A percentile compares a stretch with the other conserved stretches of the same genome.
Conservation (phyloP, 2,888 invertebrate species). For the Drosophila picticornis region DNA sequence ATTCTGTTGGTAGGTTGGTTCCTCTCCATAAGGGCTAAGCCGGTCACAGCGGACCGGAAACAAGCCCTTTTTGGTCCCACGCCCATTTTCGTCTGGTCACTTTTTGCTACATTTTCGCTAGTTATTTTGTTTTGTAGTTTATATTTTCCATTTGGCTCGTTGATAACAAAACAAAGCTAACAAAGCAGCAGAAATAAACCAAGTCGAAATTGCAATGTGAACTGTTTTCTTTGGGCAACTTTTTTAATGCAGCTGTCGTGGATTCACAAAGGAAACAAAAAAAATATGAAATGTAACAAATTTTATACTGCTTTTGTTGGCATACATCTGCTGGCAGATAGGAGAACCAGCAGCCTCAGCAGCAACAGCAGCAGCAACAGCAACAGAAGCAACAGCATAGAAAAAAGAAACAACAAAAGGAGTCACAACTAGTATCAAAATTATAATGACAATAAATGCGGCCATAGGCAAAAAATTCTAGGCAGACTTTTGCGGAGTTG, state of each 20-base stretch:
- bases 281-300: constrained; percentile 37
- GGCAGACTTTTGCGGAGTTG: constrained; percentile 39
- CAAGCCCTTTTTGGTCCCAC: constrained; percentile 53
- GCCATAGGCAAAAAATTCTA: constrained; percentile 37
- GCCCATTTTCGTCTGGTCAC: constrained; percentile 47
- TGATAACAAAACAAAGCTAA: constrained; percentile 75
- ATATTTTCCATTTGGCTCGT: constrained; percentile 38
- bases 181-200: constrained; percentile 65
- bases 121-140: constrained; percentile 47
- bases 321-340: constrained; percentile 73
- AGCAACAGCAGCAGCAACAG: constrained; percentile 27
- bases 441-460: constrained; percentile 80
- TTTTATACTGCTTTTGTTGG: constrained; percentile 72
- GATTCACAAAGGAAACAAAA: constrained; percentile 30
- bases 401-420: constrained; percentile 35
- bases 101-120: constrained; percentile 51
- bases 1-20: constrained; percentile 41
- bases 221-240: constrained; percentile 72
- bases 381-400: constrained; percentile 10
- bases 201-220: constrained; percentile 75
- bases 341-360: constrained; percentile 30
- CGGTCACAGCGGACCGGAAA: constrained; percentile 59
- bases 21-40: constrained; percentile 40
- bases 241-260: constrained; percentile 70
- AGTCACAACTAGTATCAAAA: constrained; percentile 60